Conservation (phyloP, 2,888 invertebrate species). For the Trichacis sp. region DNA sequence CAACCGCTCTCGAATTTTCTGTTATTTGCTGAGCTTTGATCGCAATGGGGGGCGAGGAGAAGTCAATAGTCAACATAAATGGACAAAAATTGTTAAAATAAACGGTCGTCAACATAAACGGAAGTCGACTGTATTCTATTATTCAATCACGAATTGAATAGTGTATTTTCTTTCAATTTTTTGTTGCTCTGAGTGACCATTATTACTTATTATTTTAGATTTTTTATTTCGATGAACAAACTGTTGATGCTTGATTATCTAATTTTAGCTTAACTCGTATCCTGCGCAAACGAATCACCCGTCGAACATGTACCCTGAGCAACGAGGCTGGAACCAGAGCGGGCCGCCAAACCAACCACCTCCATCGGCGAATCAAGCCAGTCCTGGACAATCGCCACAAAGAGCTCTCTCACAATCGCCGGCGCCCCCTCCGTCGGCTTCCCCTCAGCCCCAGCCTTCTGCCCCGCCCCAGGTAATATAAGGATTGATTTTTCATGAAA, state of each 20-base stretch:
- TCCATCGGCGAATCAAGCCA: slow-evolving; percentile 61
- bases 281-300: slow-evolving; percentile 62
- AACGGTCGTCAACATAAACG: too few relatives aligned
- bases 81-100: too few relatives aligned
- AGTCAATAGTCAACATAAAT: too few relatives aligned
- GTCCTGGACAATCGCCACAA: slow-evolving; percentile 65
- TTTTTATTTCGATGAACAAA: neutral
- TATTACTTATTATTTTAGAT: too few relatives aligned
- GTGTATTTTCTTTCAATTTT: too few relatives aligned
- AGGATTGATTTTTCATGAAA: neutral
- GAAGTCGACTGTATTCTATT: too few relatives aligned
- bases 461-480: slow-evolving; percentile 57
- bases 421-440: slow-evolving; percentile 66
- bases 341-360: slow-evolving; percentile 63
- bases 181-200: too few relatives aligned
- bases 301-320: slow-evolving; percentile 62
- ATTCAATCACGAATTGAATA: too few relatives aligned
- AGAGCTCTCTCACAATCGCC: slow-evolving; percentile 66
- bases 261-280: slow-evolving; percentile 61
- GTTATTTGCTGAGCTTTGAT: too few relatives aligned
- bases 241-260: neutral
- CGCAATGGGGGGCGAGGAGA: too few relatives aligned
- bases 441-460: slow-evolving; percentile 64
- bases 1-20: too few relatives aligned
- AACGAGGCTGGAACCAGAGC: slow-evolving; percentile 65